Evolutionary conservation across 2,888 invertebrate genomes (phyloP).

Genomic region (Drosophila lutescens): DNA sequence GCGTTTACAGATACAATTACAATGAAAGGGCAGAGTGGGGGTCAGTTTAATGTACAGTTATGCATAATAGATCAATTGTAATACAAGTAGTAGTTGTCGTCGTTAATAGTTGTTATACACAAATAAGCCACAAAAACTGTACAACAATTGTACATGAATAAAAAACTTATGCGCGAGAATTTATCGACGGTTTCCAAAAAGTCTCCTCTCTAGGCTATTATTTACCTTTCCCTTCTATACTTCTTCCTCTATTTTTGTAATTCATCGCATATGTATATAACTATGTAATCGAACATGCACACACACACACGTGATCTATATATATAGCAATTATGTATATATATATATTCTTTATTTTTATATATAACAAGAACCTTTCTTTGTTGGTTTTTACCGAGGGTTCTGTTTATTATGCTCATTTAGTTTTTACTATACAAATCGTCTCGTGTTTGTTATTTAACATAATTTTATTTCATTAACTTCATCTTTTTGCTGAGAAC

Average conservation of each 20-base stretch:
- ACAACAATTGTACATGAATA: constrained; percentile 56
- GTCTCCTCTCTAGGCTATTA: constrained; percentile 42
- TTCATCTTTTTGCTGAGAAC: constrained; percentile 68
- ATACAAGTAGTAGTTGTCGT: constrained; percentile 62
- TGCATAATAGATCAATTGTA: constrained; percentile 40
- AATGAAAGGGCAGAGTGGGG: not conserved
- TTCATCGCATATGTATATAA: constrained; percentile 52
- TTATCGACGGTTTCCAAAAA: constrained; percentile 76
- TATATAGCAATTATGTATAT: constrained; percentile 34
- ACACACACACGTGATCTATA: constrained; percentile 51
- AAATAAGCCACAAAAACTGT: constrained; percentile 76
- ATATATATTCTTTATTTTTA: constrained; percentile 44
- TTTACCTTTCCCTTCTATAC: constrained; percentile 13
- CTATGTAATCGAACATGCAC: constrained; percentile 47
- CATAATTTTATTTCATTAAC: constrained; percentile 48
- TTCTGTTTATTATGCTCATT: constrained; percentile 58
- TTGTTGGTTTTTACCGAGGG: constrained; percentile 20
- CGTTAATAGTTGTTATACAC: constrained; percentile 58
- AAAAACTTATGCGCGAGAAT: constrained; percentile 71
- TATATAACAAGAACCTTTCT: constrained; percentile 71
- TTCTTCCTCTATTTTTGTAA: constrained; percentile 35
- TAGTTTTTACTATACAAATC: constrained; percentile 73
- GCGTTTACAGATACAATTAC: not conserved
- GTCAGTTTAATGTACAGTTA: constrained; percentile 35
- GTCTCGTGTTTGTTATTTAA: constrained; percentile 42